Base-by-base conservation (phyloP, 2,113 vertebrate species). In the Microcebus griseorufus region DNA sequence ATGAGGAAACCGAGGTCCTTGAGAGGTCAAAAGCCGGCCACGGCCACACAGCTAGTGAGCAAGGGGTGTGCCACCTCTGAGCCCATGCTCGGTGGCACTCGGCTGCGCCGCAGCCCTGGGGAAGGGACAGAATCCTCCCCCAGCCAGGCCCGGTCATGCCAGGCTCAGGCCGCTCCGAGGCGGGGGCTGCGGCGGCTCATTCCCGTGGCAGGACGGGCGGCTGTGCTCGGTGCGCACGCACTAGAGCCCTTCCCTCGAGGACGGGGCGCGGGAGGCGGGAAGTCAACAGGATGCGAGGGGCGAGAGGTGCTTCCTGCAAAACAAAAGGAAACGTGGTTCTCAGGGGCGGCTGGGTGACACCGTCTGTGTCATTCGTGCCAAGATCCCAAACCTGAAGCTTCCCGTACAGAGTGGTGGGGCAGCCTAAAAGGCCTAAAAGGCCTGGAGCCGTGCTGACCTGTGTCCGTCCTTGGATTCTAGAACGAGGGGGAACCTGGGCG, bases 51-150 rank as follows among this genome's bases (percentile, higher is more conserved):
- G 86, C 75, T 20, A 27, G 65, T 14, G 29, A 39, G 53, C 0
- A 4, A 78, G 69, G 84, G 18, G 10, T 3, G 3, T 37, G 39
- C 7, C 9, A 2, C 25, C 58, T 53, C 58, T 0, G 0, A 32
- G 67, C n/a, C 58, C 67, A 8, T 0, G 11, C 51, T 51, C 9
- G 0, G 3, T 0, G 1, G 42, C 1, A 9, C 7, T 5, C 0
- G 25, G 67, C 10, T 16, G 37, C 58, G n/a, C 3, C 0, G 6
- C 62, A 51, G 37, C 14, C 39, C 65, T 5, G 27, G 22, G 25
- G 55, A 22, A 37, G 12, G n/a, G 55, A 39, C 95, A 10, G 67
- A 34, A n/a, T 3, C 34, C 62, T 0, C 6, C 2, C 29, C 3
- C 5, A 29, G 2, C 42, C 0, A 34, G 34, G 62, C 8, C 34